A percentile compares a stretch with the other conserved stretches of the same genome.
These are phyloP conservation scores for Amphibalanus amphitrite DNA, from an alignment of 1,140 invertebrate genomes.

Conservation along the genomic window DNA sequence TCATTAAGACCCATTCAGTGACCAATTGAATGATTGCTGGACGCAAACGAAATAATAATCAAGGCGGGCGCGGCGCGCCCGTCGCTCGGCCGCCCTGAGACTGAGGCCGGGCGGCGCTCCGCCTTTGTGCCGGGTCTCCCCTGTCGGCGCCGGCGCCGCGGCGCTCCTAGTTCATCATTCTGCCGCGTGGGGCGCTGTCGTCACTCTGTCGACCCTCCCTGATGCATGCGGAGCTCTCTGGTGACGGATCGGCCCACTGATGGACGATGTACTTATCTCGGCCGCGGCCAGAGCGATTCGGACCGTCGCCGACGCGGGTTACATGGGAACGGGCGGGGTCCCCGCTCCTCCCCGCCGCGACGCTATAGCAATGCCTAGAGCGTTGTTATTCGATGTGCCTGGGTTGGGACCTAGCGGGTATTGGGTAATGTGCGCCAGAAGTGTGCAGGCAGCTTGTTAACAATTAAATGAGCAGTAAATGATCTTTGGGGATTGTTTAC, in stretches of 20 bases:
- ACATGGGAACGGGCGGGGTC: too few species aligned
- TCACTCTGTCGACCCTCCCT: background rate
- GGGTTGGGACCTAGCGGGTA: too few species aligned
- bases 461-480: too few species aligned
- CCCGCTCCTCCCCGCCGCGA: too few species aligned
- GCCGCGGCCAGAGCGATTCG: background rate
- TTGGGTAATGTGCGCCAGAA: too few species aligned
- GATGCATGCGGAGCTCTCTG: background rate
- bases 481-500: too few species aligned
- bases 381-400: too few species aligned
- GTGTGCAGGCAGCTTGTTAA: too few species aligned
- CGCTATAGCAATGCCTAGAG: too few species aligned
- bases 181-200: background rate
- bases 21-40: background rate
- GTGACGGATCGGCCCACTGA: background rate
- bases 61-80: background rate
- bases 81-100: background rate
- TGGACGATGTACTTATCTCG: background rate
- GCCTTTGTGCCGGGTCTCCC: background rate
- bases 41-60: slow-evolving; percentile 2
- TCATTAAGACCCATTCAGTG: background rate
- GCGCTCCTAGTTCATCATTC: background rate
- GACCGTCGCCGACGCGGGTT: too few species aligned
- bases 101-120: background rate
- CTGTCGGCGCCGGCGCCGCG: too few species aligned